Conservation (phyloP, 2,797 vertebrate genomes). For the Lepus townsendii region DNA sequence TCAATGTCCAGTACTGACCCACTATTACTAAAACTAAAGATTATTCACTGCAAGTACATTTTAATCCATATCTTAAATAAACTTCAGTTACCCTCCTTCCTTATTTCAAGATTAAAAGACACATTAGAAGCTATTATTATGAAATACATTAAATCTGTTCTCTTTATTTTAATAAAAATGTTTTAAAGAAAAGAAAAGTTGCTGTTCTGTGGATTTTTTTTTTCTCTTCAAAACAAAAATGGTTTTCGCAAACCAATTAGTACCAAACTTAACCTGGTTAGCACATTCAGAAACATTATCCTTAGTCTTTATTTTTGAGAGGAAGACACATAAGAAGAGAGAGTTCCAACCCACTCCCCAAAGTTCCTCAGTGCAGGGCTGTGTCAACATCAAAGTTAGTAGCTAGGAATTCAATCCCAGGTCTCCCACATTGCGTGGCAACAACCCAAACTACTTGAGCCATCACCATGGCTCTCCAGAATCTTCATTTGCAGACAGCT, state of each 20-base stretch:
- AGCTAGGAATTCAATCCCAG: no score
- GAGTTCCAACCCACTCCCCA: no score
- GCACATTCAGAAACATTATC: conserved; percentile 4
- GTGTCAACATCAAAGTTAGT: no score
- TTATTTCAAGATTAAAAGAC: not conserved
- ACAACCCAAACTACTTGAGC: no score
- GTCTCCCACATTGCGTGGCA: no score
- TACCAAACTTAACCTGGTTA: not conserved
- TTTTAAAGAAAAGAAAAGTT: no score
- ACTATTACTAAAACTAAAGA: conserved; percentile 12
- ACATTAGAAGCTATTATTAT: not conserved
- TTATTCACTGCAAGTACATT: not conserved
- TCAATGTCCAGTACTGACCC: conserved; percentile 8
- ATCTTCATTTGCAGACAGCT: no score
- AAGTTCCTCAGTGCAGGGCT: no score
- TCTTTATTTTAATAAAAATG: no score
- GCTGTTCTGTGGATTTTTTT: not conserved
- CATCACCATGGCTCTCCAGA: no score
- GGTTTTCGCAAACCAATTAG: not conserved
- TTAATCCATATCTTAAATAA: not conserved
- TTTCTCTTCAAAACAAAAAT: conserved; percentile 54
- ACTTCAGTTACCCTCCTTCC: not conserved
- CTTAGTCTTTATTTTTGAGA: not conserved
- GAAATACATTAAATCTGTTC: no score
- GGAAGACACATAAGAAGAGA: no score